Conservation (phyloP, 2,113 vertebrate species). For the Sinocyclocheilus rhinocerous region DNA sequence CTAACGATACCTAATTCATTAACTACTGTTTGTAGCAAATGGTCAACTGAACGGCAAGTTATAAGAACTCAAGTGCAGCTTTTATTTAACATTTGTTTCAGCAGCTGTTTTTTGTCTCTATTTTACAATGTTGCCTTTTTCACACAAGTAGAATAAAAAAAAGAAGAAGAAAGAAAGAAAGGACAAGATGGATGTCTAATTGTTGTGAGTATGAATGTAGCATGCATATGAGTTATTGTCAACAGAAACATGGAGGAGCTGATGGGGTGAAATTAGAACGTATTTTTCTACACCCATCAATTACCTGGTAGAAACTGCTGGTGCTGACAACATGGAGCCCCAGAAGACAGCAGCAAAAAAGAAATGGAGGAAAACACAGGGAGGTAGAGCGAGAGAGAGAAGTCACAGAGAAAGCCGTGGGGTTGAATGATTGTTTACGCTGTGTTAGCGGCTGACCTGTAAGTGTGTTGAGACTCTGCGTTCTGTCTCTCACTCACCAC, state of each 20-base stretch:
- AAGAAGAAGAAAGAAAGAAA: not conserved
- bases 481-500: slow-evolving; percentile 31
- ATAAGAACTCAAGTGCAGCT: no score
- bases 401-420: slow-evolving; percentile 19
- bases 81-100: not conserved
- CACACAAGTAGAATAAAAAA: not conserved
- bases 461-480: slow-evolving; percentile 18
- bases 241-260: slow-evolving; percentile 48
- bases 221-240: slow-evolving; percentile 44
- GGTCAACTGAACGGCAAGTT: no score
- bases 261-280: slow-evolving; percentile 55
- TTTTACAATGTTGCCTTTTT: not conserved
- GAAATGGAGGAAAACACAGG: slow-evolving; percentile 26
- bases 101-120: not conserved
- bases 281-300: slow-evolving; percentile 58
- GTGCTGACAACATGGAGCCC: slow-evolving; percentile 52
- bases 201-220: slow-evolving; percentile 54
- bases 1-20: no score
- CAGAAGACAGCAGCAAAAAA: slow-evolving; percentile 47
- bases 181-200: not conserved
- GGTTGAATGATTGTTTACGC: slow-evolving; percentile 36
- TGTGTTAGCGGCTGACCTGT: slow-evolving; percentile 35
- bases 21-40: no score
- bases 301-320: slow-evolving; percentile 51
- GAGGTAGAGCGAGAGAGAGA: slow-evolving; percentile 2